Base-by-base conservation (phyloP, 1,140 invertebrate genomes). In the Apocrypta bakeri region DNA sequence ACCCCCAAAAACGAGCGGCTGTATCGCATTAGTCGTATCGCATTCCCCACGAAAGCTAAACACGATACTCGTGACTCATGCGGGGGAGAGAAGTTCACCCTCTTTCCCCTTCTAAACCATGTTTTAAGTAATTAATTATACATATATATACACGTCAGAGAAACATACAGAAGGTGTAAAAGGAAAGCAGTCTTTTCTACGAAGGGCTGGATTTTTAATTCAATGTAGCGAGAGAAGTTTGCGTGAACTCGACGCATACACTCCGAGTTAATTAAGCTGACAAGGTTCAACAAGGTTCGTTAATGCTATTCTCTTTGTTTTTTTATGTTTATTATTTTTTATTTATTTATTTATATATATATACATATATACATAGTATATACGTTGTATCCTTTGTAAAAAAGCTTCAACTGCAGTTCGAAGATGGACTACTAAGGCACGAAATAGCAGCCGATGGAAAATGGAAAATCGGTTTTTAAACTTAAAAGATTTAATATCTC, bases 61-160 rank as follows among this genome's bases (percentile, higher is more conserved):
- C 24, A 4, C 33, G 66, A 69, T 56, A 71, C 66, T 42, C 40
- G 21, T 79, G 66, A 78, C 75, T 78, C 63, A 78, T 33, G 21
- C 29, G 17, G 0, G 21, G 29, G 33, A 9, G 33, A 9, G 48
- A 7, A 17, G 21, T 29, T 9, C 12, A 2, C 64, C 64, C 64
- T n/a, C n/a, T n/a, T n/a, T n/a, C n/a, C n/a, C n/a, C n/a, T n/a
- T n/a, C 64, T 14, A 3, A 29, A 25, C 31, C 17, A 31, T 21
- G 21, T 56, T 63, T 27, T 17, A 14, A 31, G 31, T 40, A 66
- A 76, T 76, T 76, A 64, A 76, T 61, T 56, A 56, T n/a, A 56
- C n/a, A 56, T 6, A 56, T 56, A 56, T n/a, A 56, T 56, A 56
- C 21, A 56, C 17, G 6, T 17, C 0, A n/a, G 17, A 56, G 48